Evolutionary conservation across 2,888 invertebrate species (phyloP), one percentile per base, ranked within the genome.

Genomic region (Apotomis betuletana): DNA sequence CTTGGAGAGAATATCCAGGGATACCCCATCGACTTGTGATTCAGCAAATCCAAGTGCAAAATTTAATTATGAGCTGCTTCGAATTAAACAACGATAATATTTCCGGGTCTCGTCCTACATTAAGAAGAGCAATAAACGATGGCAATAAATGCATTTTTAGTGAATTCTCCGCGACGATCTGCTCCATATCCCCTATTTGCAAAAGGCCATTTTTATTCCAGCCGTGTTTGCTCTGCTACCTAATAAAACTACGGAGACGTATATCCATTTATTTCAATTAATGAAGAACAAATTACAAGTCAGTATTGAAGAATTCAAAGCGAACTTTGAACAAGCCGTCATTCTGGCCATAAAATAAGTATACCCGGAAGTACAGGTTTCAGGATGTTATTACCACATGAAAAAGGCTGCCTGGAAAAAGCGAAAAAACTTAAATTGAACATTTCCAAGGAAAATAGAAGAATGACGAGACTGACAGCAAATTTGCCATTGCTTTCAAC

Each of bases 401-500:
- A 44, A 4, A 6, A 59, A 41, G 13, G 41, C 41, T 8, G 41
- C 44, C 1, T 44, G 44, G 59, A 13, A 59, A n/a, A 59, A 44
- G 41, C 58, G n/a, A n/a, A 38, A 58, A n/a, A 58, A 6, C 5
- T 58, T 0, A 10, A 58, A 4, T 38, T 10, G 36, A 58, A n/a
- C n/a, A n/a, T 0, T 5, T n/a, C 58, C 6, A 59, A 59, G 44
- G 6, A 62, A 51, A 38, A 36, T 12, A 15, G 51, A 62, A 62
- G 51, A 62, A 51, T 62, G 62, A 27, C 27, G 15, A 15, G 52
- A 51, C n/a, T 62, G 5, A 36, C 62, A 12, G 62, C 51, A 27
- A 62, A 62, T 62, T 52, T 62, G 8, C 51, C 62, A 6, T 62
- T 62, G 36, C n/a, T 63, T 12, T 52, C 63, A 8, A 36, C 52